These are phyloP conservation scores for Epirrhoe alternata DNA, from an alignment of 2,888 invertebrate genomes.

Conservation along the genomic window DNA sequence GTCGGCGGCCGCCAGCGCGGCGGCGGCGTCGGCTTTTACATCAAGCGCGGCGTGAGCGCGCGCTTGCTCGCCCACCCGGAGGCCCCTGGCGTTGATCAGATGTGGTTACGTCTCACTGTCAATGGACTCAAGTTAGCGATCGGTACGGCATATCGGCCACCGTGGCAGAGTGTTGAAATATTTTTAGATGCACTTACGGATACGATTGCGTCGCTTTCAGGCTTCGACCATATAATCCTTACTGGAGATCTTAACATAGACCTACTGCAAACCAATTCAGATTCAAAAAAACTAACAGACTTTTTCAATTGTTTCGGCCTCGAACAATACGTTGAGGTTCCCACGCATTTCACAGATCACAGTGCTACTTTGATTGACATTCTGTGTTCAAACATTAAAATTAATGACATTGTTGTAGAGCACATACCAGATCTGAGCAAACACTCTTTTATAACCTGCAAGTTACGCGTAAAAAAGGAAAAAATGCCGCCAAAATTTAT, in stretches of 20 bases:
- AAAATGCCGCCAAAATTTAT: too few relatives aligned
- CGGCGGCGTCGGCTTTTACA: conserved; percentile 11
- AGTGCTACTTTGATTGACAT: conserved; percentile 10
- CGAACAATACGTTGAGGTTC: conserved; percentile 6
- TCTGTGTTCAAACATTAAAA: conserved; percentile 5
- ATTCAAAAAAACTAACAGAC: background rate
- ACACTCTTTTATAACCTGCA: too few relatives aligned
- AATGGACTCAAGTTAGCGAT: background rate
- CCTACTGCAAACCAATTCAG: background rate
- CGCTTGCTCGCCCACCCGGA: background rate
- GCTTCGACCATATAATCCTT: background rate
- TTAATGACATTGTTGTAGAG: background rate
- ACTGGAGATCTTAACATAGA: background rate
- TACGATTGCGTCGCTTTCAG: background rate
- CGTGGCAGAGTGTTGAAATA: conserved; percentile 13
- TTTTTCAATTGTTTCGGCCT: conserved; percentile 14
- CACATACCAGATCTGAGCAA: background rate
- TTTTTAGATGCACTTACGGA: conserved; percentile 12
- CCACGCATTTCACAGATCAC: conserved; percentile 13
- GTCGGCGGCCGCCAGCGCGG: conserved; percentile 19
- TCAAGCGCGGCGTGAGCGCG: background rate
- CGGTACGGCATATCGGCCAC: background rate
- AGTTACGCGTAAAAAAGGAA: too few relatives aligned
- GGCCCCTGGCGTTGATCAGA: background rate
- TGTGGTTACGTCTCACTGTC: background rate